Evolutionary conservation across 2,797 vertebrate species (phyloP), one percentile per base, ranked within the genome.

Genomic region (Pempheris klunzingeri): DNA sequence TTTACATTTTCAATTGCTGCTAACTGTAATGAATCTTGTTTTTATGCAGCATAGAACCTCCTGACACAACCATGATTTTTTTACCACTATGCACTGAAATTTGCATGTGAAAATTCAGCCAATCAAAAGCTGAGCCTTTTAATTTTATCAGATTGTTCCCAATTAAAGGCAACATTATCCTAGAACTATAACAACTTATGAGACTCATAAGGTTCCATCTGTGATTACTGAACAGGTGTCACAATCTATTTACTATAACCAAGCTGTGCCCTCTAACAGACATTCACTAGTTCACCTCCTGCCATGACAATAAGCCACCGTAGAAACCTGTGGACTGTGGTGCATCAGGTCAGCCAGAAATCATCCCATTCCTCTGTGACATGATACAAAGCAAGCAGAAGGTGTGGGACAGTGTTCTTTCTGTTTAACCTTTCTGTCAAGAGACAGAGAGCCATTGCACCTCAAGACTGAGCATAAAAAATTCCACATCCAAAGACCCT

Each of bases 351-450:
- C 61, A 64, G 22, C 43, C 60, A 46, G 43, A 49, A 26, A 60
- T 36, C 26, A 41, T n/a, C 12, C 30, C 15, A 3, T 30, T 18
- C n/a, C 61, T 26, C 62, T n/a, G 26, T 8, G 22, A 30, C 65
- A 36, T 4, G 0, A 6, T 47, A 53, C 63, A 43, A 10, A 63
- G 52, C 3, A 2, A 46, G 54, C 64, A 55, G 59, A 52, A 41
- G 59, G 64, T 54, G 74, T 20, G 13, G 39, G 26, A 30, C 46
- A 22, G 14, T 20, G 59, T 34, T 59, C 52, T 20, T 67, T 32
- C 26, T 28, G 39, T 50, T 80, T 62, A 70, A 62, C 67, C 70
- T 36, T 41, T 24, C 39, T 47, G 57, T 76, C 76, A 58, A 44
- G 49, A 57, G 18, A 32, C 44, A 67, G 55, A 67, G 66, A 71